Conservation (phyloP, 2,888 invertebrate species). For the Drosophila seclusa region DNA sequence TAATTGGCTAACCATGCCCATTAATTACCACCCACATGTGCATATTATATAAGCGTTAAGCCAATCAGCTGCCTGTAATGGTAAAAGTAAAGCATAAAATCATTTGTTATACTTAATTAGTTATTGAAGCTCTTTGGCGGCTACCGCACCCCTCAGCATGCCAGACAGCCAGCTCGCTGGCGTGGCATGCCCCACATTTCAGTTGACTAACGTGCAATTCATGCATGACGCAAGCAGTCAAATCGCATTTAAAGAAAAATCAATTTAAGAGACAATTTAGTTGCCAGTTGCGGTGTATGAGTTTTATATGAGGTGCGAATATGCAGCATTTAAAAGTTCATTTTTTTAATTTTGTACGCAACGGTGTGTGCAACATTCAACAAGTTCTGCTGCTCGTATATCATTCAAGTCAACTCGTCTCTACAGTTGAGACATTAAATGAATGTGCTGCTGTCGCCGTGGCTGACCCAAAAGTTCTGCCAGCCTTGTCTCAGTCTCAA, state of each 20-base stretch:
- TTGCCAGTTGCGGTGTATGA: conserved; percentile 16
- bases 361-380: conserved; percentile 47
- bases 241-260: conserved; percentile 38
- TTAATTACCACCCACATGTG: conserved; percentile 33
- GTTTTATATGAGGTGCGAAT: conserved; percentile 23
- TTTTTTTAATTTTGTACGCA: background rate
- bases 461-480: conserved; percentile 60
- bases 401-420: conserved; percentile 33
- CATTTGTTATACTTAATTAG: conserved; percentile 48
- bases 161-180: background rate
- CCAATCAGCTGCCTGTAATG: background rate
- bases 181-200: conserved; percentile 44
- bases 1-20: conserved; percentile 42
- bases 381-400: conserved; percentile 49
- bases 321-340: conserved; percentile 48
- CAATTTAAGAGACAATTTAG: conserved; percentile 48
- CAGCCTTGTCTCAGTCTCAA: conserved; percentile 46
- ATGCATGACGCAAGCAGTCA: conserved; percentile 31
- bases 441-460: conserved; percentile 10
- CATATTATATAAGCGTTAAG: conserved; percentile 20
- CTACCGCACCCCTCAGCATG: conserved; percentile 13
- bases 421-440: conserved; percentile 13
- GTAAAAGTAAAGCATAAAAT: conserved; percentile 13
- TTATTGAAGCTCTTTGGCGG: conserved; percentile 9
- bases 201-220: conserved; percentile 14